A percentile compares a stretch with the other conserved stretches of the same genome.
phyloP scores from a whole-genome alignment of 2,797 vertebrate genomes.

The Toxotes lorentzi region DNA sequence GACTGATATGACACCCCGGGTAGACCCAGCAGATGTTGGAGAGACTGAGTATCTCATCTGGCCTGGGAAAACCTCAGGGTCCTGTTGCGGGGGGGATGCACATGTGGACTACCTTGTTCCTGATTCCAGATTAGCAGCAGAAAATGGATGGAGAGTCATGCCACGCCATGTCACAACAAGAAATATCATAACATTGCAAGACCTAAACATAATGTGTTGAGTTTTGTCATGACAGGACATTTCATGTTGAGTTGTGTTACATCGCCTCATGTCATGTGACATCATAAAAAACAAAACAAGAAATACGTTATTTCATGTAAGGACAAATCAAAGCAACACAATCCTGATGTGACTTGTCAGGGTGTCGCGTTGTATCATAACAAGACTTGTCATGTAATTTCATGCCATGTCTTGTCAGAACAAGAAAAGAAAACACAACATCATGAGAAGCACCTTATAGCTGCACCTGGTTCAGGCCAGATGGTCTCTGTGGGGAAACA shows the following conservation, averaged over 20 bases:
- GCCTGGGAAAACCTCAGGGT: too few species aligned
- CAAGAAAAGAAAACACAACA: neutral
- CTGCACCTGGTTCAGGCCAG: conserved; percentile 1
- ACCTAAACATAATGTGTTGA: neutral
- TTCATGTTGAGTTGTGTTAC: neutral
- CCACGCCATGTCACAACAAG: neutral
- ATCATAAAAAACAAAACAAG: too few species aligned
- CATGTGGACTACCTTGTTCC: neutral
- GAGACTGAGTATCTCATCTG: too few species aligned
- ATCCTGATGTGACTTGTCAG: neutral
- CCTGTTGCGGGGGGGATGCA: neutral
- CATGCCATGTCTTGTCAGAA: neutral
- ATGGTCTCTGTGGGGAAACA: neutral
- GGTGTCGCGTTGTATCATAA: neutral
- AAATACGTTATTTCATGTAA: neutral
- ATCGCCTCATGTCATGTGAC: too few species aligned
- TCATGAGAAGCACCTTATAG: neutral
- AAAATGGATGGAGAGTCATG: neutral
- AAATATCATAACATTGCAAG: neutral
- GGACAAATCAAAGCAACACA: neutral
- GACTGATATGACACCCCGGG: too few species aligned
- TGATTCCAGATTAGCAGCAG: neutral
- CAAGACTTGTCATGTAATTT: neutral
- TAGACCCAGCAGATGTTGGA: too few species aligned
- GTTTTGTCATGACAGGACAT: neutral